Conservation (phyloP, 2,113 vertebrate genomes). For the Corapipo altera region DNA sequence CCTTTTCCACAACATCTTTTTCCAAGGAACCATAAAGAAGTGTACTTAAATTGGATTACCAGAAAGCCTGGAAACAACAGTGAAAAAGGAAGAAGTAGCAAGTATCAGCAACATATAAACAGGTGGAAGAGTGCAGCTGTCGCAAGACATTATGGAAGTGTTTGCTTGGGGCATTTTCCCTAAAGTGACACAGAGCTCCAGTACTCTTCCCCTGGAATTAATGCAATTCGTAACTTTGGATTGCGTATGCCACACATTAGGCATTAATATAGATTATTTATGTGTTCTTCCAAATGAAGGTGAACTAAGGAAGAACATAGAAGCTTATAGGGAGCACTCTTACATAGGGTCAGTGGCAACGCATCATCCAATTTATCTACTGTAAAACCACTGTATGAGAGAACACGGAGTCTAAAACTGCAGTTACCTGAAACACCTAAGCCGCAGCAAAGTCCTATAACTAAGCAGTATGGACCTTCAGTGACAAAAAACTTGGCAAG, state of each 20-base stretch:
- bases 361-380: background rate
- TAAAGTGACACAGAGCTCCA: background rate
- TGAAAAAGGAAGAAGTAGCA: background rate
- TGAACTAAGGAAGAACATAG: background rate
- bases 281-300: background rate
- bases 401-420: background rate
- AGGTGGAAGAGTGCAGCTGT: background rate
- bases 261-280: background rate
- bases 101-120: background rate
- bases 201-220: background rate
- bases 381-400: background rate
- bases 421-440: background rate
- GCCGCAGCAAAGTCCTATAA: background rate
- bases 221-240: background rate
- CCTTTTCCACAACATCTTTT: background rate
- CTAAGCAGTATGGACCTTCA: background rate
- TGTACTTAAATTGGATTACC: background rate
- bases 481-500: background rate
- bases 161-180: background rate
- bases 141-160: background rate
- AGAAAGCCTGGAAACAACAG: background rate
- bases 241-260: background rate
- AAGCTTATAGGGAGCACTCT: background rate
- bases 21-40: background rate
- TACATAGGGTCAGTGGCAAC: background rate